phyloP scores from a whole-genome alignment of 2,797 vertebrate genomes.

The Synanceia verrucosa region DNA sequence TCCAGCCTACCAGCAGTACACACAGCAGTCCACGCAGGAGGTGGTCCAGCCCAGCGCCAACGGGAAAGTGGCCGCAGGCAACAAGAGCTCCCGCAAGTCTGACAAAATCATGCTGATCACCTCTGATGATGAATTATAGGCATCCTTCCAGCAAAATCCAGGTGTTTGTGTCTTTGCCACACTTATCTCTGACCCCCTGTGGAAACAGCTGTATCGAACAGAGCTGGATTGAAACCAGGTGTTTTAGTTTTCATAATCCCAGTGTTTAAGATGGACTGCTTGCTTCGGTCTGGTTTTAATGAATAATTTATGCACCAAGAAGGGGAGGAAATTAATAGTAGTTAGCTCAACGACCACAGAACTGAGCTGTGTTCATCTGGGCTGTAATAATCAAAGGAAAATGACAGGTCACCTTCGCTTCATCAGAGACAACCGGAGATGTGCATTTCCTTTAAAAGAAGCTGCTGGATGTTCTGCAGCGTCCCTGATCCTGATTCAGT shows the following conservation, averaged over 20 bases:
- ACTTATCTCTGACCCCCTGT: slow-evolving; percentile 21
- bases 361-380: slow-evolving; percentile 21
- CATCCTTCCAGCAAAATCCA: slow-evolving; percentile 30
- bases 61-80: slow-evolving; percentile 60
- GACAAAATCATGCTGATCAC: slow-evolving; percentile 94
- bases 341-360: slow-evolving; percentile 28
- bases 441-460: slow-evolving; percentile 35
- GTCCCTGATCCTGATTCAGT: slow-evolving; percentile 38
- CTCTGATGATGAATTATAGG: slow-evolving; percentile 91
- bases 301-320: slow-evolving; percentile 50
- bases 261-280: slow-evolving; percentile 57
- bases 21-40: slow-evolving; percentile 92
- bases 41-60: slow-evolving; percentile 81
- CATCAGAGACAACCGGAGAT: slow-evolving; percentile 35
- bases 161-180: slow-evolving; percentile 46
- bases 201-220: slow-evolving; percentile 35
- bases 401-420: slow-evolving; percentile 27
- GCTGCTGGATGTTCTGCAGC: slow-evolving; percentile 36
- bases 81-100: slow-evolving; percentile 82
- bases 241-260: slow-evolving; percentile 48
- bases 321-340: slow-evolving; percentile 5
- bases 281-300: slow-evolving; percentile 33
- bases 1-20: slow-evolving; percentile 92
- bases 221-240: slow-evolving; percentile 51
- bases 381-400: slow-evolving; percentile 36